Evolutionary conservation across 2,888 invertebrate genomes (phyloP).

Genomic region (Leptinotarsa peninsularis): DNA sequence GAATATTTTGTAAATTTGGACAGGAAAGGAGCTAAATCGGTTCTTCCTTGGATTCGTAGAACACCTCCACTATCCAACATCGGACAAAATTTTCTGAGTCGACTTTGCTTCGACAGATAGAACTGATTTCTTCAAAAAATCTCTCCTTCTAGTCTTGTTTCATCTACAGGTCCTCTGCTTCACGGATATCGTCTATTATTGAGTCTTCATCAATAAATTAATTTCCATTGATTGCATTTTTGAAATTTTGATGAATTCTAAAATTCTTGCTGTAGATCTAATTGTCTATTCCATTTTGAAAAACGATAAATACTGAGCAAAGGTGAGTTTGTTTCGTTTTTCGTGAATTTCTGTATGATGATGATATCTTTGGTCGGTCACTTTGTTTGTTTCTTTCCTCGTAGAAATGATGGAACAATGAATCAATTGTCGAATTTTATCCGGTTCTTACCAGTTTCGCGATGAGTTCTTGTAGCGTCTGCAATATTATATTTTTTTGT

Average conservation of each 20-base stretch:
- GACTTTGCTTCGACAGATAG: neutral
- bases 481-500: neutral
- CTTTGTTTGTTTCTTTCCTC: neutral
- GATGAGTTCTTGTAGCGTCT: neutral
- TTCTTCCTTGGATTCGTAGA: neutral
- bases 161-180: neutral
- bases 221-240: neutral
- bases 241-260: neutral
- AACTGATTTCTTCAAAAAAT: neutral
- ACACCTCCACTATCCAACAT: neutral
- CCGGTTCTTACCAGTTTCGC: neutral
- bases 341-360: neutral
- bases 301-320: neutral
- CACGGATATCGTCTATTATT: neutral
- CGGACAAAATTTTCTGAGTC: neutral
- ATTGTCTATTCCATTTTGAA: neutral
- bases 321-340: neutral
- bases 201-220: neutral
- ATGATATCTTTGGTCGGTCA: neutral
- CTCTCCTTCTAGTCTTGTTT: neutral
- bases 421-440: neutral
- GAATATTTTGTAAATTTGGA: neutral
- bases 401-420: neutral
- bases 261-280: neutral
- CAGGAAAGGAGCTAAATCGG: neutral